A percentile compares a stretch with the other conserved stretches of the same genome.
phyloP scores from a whole-genome alignment of 1,140 invertebrate species.

The Pseudomyrmex gracilis region DNA sequence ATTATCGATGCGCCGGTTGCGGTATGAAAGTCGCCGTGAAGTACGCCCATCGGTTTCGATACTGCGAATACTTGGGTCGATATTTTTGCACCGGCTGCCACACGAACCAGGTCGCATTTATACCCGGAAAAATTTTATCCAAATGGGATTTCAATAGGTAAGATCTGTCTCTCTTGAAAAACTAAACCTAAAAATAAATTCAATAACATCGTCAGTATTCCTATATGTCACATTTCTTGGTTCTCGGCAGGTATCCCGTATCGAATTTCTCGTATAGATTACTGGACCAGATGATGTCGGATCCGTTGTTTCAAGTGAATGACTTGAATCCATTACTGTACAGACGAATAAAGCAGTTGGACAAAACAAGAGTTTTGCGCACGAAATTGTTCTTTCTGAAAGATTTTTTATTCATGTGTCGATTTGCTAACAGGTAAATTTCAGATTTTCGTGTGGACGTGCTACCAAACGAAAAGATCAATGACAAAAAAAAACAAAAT shows the following conservation, averaged over 20 bases:
- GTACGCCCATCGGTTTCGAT: slow-evolving; percentile 90
- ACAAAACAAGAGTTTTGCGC: slow-evolving; percentile 87
- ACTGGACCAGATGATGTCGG: slow-evolving; percentile 91
- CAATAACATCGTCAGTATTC: too few species aligned
- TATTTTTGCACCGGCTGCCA: slow-evolving; percentile 97
- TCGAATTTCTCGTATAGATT: slow-evolving; percentile 93
- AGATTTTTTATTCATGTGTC: slow-evolving; percentile 89
- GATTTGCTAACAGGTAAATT: slow-evolving; percentile 87
- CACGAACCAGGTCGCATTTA: slow-evolving; percentile 90
- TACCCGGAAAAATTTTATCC: slow-evolving; percentile 90
- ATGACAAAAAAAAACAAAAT: too few species aligned
- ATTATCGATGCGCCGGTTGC: slow-evolving; percentile 94
- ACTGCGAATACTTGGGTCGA: slow-evolving; percentile 94
- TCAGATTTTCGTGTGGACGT: neutral
- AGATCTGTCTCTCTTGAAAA: neutral
- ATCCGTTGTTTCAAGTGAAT: slow-evolving; percentile 92
- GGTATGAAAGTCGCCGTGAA: slow-evolving; percentile 91
- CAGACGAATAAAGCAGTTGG: slow-evolving; percentile 87
- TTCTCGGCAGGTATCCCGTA: slow-evolving; percentile 89
- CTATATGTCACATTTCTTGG: neutral
- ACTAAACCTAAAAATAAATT: too few species aligned
- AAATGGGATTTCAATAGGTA: slow-evolving; percentile 88
- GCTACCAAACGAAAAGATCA: too few species aligned
- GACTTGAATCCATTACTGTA: slow-evolving; percentile 90
- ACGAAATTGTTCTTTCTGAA: slow-evolving; percentile 89